phyloP scores from a whole-genome alignment of 2,113 vertebrate species.

The Chinchilla lanigera region DNA sequence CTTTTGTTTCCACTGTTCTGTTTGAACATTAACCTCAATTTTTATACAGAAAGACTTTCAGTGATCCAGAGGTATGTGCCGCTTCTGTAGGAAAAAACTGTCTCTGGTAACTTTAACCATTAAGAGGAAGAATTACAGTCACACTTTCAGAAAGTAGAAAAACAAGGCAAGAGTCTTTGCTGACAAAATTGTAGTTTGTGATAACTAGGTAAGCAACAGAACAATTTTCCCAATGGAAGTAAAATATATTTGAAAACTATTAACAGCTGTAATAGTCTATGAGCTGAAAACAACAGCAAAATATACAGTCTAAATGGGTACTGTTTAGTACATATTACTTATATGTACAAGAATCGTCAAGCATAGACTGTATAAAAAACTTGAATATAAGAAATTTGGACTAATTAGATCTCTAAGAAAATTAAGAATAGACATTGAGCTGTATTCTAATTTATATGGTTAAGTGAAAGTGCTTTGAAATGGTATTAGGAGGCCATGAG shows the following conservation, averaged over 20 bases:
- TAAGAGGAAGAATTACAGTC: constrained; percentile 61
- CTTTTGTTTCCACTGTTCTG: constrained; percentile 25
- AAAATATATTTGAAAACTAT: background rate
- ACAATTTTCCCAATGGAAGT: background rate
- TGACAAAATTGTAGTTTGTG: background rate
- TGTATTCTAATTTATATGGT: constrained; percentile 18
- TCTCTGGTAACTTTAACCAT: constrained; percentile 64
- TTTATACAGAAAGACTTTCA: constrained; percentile 23
- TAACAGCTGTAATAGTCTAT: background rate
- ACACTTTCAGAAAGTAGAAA: background rate
- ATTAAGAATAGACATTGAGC: background rate
- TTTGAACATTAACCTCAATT: constrained; percentile 49
- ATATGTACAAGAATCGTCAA: background rate
- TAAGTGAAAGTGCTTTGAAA: background rate
- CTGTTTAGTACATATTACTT: background rate
- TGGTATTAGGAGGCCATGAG: background rate
- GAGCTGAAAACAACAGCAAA: background rate
- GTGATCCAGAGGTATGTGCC: background rate
- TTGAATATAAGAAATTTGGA: background rate
- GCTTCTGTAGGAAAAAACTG: background rate
- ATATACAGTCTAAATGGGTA: background rate
- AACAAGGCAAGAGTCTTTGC: background rate
- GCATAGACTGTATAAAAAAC: background rate
- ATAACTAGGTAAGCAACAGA: background rate
- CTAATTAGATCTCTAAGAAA: background rate